These are phyloP conservation scores for Spea bombifrons DNA, from an alignment of 2,113 vertebrate species.

Conservation along the genomic window DNA sequence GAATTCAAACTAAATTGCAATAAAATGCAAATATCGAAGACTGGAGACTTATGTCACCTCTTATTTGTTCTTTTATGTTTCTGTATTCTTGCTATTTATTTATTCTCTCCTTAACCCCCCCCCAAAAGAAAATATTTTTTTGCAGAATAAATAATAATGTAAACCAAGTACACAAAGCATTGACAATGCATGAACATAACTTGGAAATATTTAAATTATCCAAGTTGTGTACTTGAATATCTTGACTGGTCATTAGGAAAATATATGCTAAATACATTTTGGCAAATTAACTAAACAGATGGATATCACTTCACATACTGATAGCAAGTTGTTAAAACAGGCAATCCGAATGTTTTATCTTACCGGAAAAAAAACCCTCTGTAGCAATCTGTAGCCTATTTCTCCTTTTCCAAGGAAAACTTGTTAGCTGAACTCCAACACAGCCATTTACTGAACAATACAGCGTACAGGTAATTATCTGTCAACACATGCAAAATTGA, in stretches of 20 bases:
- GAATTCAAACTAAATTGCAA: slow-evolving; percentile 44
- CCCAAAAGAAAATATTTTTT: not conserved
- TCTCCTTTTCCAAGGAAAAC: not conserved
- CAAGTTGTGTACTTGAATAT: not conserved
- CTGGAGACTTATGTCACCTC: slow-evolving; percentile 33
- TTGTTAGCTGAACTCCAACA: slow-evolving; percentile 15
- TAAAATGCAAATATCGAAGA: slow-evolving; percentile 42
- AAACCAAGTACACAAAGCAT: not conserved
- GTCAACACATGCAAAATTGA: slow-evolving; percentile 39
- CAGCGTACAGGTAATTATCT: slow-evolving; percentile 41
- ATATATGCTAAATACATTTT: not conserved
- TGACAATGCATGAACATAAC: not conserved
- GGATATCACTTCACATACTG: slow-evolving; percentile 2
- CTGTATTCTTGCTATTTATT: slow-evolving; percentile 28
- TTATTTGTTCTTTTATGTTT: slow-evolving; percentile 37
- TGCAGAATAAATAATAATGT: slow-evolving; percentile 11
- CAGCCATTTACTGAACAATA: slow-evolving; percentile 26
- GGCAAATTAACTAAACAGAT: slow-evolving; percentile 1
- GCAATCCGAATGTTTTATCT: not conserved
- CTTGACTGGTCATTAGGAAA: not conserved
- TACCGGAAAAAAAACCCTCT: not conserved
- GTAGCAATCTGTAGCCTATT: not conserved
- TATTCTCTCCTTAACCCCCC: slow-evolving; percentile 8
- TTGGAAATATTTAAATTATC: slow-evolving; percentile 20
- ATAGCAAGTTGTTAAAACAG: not conserved